These are phyloP conservation scores for Microcaecilia unicolor DNA, from an alignment of 2,797 vertebrate genomes.

Conservation along the genomic window DNA sequence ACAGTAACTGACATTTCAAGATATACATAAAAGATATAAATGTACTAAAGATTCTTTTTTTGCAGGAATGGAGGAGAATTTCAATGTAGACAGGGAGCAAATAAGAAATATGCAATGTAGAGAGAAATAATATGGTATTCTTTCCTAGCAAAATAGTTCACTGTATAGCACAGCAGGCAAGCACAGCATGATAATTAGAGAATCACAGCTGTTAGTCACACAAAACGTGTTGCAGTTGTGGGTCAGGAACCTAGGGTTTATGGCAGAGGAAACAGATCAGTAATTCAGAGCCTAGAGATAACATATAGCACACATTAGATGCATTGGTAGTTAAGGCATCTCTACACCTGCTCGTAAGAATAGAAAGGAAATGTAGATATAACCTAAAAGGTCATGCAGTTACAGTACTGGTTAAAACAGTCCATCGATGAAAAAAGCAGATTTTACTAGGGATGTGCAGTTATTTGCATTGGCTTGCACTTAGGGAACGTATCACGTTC, in stretches of 20 bases:
- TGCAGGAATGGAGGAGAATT: too few relatives aligned
- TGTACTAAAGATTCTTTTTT: too few relatives aligned
- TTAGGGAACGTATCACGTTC: too few relatives aligned
- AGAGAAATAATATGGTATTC: constrained; percentile 29
- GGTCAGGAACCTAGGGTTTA: constrained; percentile 56
- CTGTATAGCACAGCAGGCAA: constrained; percentile 48
- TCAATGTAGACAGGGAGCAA: too few relatives aligned
- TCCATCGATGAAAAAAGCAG: too few relatives aligned
- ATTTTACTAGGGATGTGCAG: too few relatives aligned
- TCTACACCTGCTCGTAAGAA: constrained; percentile 35
- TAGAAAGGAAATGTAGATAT: constrained; percentile 11
- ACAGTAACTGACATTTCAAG: too few relatives aligned
- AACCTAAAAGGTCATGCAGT: neutral
- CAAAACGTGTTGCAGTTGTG: constrained; percentile 60
- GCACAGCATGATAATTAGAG: constrained; percentile 61
- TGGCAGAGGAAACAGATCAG: constrained; percentile 69
- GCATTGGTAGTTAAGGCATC: constrained; percentile 25
- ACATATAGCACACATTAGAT: constrained; percentile 11
- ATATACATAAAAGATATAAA: too few relatives aligned
- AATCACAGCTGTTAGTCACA: constrained; percentile 73
- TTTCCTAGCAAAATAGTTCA: constrained; percentile 55
- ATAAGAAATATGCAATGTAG: too few relatives aligned
- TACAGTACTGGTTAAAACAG: neutral
- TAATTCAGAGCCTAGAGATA: constrained; percentile 58
- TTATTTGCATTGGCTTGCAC: too few relatives aligned